phyloP scores from a whole-genome alignment of 2,797 vertebrate species.

The Periophthalmus magnuspinnatus region DNA sequence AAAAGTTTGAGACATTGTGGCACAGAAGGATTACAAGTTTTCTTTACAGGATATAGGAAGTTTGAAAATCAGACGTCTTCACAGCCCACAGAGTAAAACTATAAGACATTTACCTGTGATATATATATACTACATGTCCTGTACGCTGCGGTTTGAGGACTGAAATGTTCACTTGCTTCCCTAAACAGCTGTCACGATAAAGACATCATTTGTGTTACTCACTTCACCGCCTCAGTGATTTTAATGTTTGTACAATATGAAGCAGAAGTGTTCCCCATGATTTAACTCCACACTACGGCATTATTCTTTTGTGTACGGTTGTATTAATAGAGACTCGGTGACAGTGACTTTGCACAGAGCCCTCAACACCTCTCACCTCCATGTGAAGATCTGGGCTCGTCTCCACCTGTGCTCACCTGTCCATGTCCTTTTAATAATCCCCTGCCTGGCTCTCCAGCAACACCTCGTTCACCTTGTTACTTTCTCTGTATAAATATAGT shows the following conservation, averaged over 20 bases:
- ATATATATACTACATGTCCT: background rate
- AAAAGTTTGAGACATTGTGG: too few species aligned
- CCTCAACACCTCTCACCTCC: constrained; percentile 19
- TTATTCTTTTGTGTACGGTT: background rate
- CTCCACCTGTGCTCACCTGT: constrained; percentile 16
- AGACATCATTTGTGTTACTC: too few species aligned
- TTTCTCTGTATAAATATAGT: constrained; percentile 12
- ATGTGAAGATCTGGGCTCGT: constrained; percentile 4
- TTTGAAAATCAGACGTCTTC: too few species aligned
- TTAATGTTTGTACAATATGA: too few species aligned
- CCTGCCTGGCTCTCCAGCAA: constrained; percentile 11
- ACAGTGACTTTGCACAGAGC: constrained; percentile 3
- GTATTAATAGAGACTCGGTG: background rate
- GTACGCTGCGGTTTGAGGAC: background rate
- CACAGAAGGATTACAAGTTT: too few species aligned
- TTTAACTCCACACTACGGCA: background rate
- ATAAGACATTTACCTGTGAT: background rate
- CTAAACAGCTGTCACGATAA: too few species aligned
- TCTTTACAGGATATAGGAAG: too few species aligned
- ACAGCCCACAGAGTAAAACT: too few species aligned
- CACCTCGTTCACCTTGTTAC: constrained; percentile 14
- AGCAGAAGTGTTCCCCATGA: background rate
- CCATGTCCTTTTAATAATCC: background rate
- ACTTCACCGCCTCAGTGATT: background rate
- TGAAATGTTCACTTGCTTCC: too few species aligned